Percentiles rank a stretch among this genome's conserved stretches.
phyloP scores from a whole-genome alignment of 2,113 vertebrate species.

The Gopherus flavomarginatus region DNA sequence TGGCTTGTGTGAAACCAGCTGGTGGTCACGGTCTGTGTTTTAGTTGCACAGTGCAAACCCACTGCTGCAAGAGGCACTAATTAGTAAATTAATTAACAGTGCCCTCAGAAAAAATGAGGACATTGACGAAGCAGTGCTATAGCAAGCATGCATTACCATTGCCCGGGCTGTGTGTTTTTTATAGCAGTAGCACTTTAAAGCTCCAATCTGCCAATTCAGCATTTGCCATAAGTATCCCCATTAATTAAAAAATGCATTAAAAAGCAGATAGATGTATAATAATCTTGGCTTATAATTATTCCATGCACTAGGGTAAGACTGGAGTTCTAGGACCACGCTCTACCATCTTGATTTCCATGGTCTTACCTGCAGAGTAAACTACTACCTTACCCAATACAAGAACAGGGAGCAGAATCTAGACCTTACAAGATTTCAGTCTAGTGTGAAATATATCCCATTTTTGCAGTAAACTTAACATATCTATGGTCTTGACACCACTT shows the following conservation, averaged over 20 bases:
- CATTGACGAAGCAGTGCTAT: background rate
- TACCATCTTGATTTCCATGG: rapidly evolving
- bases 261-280: background rate
- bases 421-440: background rate
- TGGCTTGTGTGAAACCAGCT: background rate
- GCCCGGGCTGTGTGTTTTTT: background rate
- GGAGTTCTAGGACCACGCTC: background rate
- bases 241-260: background rate
- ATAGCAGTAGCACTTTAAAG: background rate
- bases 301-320: background rate
- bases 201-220: background rate
- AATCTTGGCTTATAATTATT: background rate
- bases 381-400: background rate
- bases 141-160: background rate
- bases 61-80: background rate
- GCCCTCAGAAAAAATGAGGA: background rate
- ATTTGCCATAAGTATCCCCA: background rate
- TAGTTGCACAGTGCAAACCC: background rate
- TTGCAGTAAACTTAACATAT: background rate
- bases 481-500: background rate
- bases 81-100: background rate
- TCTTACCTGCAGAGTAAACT: background rate
- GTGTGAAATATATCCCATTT: background rate
- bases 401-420: background rate
- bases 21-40: background rate